Base-by-base conservation (phyloP, 2,888 invertebrate genomes). In the Drosophila tripunctata region DNA sequence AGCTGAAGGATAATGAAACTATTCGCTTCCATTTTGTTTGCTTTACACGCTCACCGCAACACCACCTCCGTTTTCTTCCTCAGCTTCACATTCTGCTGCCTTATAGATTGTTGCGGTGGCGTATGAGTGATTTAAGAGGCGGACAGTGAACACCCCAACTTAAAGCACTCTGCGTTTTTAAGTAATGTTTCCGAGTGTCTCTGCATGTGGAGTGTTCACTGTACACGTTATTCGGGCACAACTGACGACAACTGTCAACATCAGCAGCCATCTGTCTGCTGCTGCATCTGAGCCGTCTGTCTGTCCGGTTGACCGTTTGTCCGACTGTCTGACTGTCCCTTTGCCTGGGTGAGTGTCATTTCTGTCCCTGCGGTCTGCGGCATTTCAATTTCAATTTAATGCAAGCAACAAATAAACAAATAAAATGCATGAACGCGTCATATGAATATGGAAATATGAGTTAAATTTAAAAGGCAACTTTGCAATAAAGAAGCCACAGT, bases 381-480 rank as follows among this genome's bases (percentile, higher is more conserved):
- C 75, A 80, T 87, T 82, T 81, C 82, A 78, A 82, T 82, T 84
- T 87, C 82, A 84, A 87, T 87, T 82, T 87, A 82, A 78, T 84
- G 66, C 81, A 40, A 61, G 66, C 81, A 50, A 56, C 78, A 83
- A 77, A 83, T 70, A 79, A 73, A 67, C 70, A 86, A 86, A 86
- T 72, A 75, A 80, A 86, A 82, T 69, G 82, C 75, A 52, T 70
- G 62, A 75, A 70, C 55, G 66, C 66, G 33, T 19, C 50, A 63
- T 38, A 66, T 78, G 75, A 74, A 78, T 67, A 67, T 67, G 63
- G 55, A 27, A 60, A 44, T 43, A 19, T 3, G 5, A 24, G 12
- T 15, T 21, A n/a, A 40, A 52, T 14, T 21, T n/a, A 31, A 19
- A 21, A 6, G 4, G 4, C n/a, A 7, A 12, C 14, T 8, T 27